Evolutionary conservation across 1,140 invertebrate genomes (phyloP).

Genomic region (Thaumatotibia leucotreta): DNA sequence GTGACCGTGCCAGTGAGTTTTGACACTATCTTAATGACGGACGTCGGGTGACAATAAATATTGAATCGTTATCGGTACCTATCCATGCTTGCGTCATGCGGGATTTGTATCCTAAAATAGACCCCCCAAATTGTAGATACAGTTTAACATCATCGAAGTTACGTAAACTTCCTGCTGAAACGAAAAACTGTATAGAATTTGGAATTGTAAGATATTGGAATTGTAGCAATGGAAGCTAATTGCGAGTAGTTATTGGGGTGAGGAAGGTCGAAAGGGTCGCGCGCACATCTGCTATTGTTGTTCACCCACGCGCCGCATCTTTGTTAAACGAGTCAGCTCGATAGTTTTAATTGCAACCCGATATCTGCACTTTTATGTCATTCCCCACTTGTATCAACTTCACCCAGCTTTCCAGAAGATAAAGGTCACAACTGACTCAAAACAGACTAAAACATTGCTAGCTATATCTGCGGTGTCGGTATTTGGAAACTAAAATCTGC

Average conservation of each 20-base stretch:
- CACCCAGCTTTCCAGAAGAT: neutral
- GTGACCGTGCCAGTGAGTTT: conserved; percentile 65
- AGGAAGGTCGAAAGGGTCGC: conserved; percentile 54
- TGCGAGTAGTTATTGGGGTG: conserved; percentile 44
- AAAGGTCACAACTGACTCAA: neutral
- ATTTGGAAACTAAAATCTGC: neutral
- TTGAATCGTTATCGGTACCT: conserved; percentile 66
- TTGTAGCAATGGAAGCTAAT: conserved; percentile 41
- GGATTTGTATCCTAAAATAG: conserved; percentile 49
- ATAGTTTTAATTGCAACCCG: conserved; percentile 69
- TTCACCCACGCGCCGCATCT: conserved; percentile 51
- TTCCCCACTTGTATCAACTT: conserved; percentile 17
- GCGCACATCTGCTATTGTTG: conserved; percentile 61
- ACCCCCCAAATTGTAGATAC: conserved; percentile 52
- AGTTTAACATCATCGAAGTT: conserved; percentile 13
- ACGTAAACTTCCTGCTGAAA: neutral
- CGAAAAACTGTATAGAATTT: conserved; percentile 17
- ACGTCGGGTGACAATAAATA: conserved; percentile 73
- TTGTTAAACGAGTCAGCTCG: conserved; percentile 48
- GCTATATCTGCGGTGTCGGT: neutral
- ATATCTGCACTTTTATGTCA: conserved; percentile 60
- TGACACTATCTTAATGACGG: conserved; percentile 76
- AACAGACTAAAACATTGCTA: neutral
- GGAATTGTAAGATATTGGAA: conserved; percentile 17
- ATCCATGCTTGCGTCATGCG: conserved; percentile 50